Evolutionary conservation across 1,140 invertebrate species (phyloP), one percentile per base, ranked within the genome.

Genomic region (Brachionus angularis): DNA sequence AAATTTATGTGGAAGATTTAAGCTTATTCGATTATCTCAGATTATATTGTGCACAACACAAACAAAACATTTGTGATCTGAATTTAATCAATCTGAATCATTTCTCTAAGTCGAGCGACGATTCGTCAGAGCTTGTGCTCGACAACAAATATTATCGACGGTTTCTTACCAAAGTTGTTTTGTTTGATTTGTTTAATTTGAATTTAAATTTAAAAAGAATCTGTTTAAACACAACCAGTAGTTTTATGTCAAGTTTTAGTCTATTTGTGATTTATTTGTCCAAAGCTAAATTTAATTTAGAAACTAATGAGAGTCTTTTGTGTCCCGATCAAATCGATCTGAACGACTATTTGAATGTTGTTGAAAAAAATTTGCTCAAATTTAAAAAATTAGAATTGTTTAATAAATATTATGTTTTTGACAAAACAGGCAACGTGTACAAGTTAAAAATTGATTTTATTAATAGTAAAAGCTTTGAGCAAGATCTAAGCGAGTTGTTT

Each of bases 1-100:
- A 58, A 21, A 0, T 31, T 55, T 27, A 55, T 16, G 10, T 55
- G 7, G 14, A 29, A 12, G 0, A 33, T n/a, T 33, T 29, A n/a
- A 23, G 33, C 27, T 29, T 58, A 8, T 58, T 39, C n/a, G 53
- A 58, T 14, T 58, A 25, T 42, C 39, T 58, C 23, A 25, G 53
- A 29, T 36, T 58, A 23, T 58, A 58, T 58, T 58, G 53, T 58
- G 53, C 53, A 58, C 53, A 58, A 58, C 62, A 49, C 23, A 36
- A 46, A 50, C 46, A 16, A 18, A 67, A 49, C n/a, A 67, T 18
- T 34, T 67, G 62, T 67, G 62, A 67, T 46, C 36, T 67, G 14
- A 67, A 29, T 67, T 18, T 67, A 5, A 67, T 67, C 16, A 46
- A 67, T 67, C 33, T 67, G 21, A 67, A 58, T 33, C 25, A 10